These are phyloP conservation scores for Ficedula albicollis DNA, from an alignment of 2,797 vertebrate species.

Conservation along the genomic window DNA sequence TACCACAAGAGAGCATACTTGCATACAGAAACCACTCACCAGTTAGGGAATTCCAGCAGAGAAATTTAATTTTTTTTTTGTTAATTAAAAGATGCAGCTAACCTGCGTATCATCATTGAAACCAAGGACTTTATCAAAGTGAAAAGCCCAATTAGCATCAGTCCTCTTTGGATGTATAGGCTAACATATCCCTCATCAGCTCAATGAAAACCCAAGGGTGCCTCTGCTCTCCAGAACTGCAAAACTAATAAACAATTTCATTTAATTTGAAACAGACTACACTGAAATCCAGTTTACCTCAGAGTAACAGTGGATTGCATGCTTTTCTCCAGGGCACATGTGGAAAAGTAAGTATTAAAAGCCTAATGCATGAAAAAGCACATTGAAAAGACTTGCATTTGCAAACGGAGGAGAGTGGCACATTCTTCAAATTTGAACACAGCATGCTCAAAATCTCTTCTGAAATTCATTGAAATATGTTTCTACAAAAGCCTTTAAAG, in stretches of 20 bases:
- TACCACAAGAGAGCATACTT: conserved; percentile 63
- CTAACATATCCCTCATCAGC: conserved; percentile 23
- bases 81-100: conserved; percentile 33
- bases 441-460: not conserved
- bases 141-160: conserved; percentile 50
- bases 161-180: conserved; percentile 1
- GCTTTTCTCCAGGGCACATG: not conserved
- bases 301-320: not conserved
- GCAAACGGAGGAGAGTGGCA: not conserved
- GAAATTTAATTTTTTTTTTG: not conserved
- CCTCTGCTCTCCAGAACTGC: conserved; percentile 36
- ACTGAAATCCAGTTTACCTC: conserved; percentile 40
- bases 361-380: not conserved
- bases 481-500: not conserved
- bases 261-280: conserved; percentile 46
- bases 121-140: conserved; percentile 55
- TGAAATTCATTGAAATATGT: not conserved
- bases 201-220: conserved; percentile 44
- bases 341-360: conserved; percentile 6
- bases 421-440: not conserved
- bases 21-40: not conserved
- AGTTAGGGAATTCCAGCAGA: not conserved
- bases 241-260: conserved; percentile 57
- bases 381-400: not conserved
- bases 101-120: not conserved